These are phyloP conservation scores for Chelonus formosanus DNA, from an alignment of 2,888 invertebrate genomes.

Conservation along the genomic window DNA sequence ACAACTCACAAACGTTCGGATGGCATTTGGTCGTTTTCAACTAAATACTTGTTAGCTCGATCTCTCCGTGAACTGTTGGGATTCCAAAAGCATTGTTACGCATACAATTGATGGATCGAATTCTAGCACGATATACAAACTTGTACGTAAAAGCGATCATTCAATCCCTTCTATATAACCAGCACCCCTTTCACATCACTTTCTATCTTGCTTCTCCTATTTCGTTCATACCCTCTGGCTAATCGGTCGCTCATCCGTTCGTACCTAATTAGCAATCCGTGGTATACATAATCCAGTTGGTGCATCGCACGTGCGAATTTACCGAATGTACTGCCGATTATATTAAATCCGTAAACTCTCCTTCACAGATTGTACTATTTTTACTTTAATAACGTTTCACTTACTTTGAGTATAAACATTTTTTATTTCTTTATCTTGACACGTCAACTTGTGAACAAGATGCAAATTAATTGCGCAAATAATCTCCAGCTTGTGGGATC, in stretches of 20 bases:
- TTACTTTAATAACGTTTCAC: too few species aligned
- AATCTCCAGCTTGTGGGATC: constrained; percentile 30
- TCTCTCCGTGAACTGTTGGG: constrained; percentile 46
- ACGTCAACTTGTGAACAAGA: constrained; percentile 10
- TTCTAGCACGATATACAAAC: constrained; percentile 38
- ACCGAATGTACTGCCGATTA: constrained; percentile 41
- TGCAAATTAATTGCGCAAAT: constrained; percentile 31
- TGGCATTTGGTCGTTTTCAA: constrained; percentile 43
- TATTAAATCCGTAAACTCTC: constrained; percentile 42
- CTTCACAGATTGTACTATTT: constrained; percentile 18
- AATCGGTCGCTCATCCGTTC: constrained; percentile 52
- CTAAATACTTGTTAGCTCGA: constrained; percentile 45
- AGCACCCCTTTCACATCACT: constrained; percentile 6
- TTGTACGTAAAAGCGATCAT: constrained; percentile 2
- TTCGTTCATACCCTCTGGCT: constrained; percentile 40
- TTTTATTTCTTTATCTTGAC: too few species aligned
- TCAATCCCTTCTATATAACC: neutral
- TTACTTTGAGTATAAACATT: too few species aligned
- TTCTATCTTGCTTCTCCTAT: neutral
- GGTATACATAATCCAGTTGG: constrained; percentile 50
- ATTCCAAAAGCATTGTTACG: constrained; percentile 55
- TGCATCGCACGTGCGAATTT: constrained; percentile 43
- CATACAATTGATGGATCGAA: constrained; percentile 51
- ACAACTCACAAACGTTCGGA: constrained; percentile 23
- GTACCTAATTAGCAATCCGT: constrained; percentile 53